Evolutionary conservation across 2,113 vertebrate species (phyloP).

Genomic region (Rhinoptilus africanus): DNA sequence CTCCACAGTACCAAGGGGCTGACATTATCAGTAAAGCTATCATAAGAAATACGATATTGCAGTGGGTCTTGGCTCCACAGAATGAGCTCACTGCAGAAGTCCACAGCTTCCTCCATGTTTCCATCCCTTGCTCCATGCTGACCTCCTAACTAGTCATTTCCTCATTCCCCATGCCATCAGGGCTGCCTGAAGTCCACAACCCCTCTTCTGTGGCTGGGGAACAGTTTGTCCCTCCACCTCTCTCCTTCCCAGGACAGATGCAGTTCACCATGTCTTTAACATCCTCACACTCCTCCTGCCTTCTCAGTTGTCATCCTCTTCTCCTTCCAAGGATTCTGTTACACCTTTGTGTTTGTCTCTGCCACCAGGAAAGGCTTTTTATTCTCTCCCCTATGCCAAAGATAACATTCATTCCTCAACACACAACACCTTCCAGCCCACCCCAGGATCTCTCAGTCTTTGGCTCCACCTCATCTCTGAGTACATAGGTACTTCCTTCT

Average conservation of each 20-base stretch:
- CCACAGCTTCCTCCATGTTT: background rate
- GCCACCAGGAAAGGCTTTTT: background rate
- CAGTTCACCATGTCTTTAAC: background rate
- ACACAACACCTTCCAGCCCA: background rate
- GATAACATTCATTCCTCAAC: background rate
- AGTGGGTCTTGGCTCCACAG: background rate
- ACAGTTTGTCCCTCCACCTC: background rate
- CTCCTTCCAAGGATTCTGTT: background rate
- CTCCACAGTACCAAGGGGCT: background rate
- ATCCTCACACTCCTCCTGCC: background rate
- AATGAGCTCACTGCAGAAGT: background rate
- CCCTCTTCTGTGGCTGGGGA: background rate
- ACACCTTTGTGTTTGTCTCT: background rate
- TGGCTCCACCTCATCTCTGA: background rate
- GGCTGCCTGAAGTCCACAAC: background rate
- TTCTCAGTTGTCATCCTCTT: background rate
- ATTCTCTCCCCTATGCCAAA: background rate
- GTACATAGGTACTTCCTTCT: background rate
- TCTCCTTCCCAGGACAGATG: background rate
- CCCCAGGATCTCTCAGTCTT: background rate
- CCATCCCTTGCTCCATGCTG: background rate
- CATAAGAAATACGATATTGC: background rate
- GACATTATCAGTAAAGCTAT: background rate
- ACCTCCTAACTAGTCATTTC: background rate
- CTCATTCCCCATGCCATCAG: background rate